phyloP scores from a whole-genome alignment of 2,113 vertebrate species.

The Pterocles orientalis region DNA sequence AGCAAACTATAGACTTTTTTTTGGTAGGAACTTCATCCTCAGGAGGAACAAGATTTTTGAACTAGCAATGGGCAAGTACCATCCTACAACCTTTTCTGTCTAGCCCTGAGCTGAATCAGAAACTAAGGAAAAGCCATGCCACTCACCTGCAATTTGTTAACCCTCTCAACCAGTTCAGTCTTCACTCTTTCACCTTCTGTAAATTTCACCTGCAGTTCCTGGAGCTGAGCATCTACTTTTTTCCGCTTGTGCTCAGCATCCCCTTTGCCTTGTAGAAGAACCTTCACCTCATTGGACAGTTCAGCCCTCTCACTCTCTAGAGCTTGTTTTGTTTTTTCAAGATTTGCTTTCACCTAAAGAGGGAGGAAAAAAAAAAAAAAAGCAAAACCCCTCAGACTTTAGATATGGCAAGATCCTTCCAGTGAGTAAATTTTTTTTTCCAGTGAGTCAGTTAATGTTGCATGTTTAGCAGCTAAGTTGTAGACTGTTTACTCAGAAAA shows the following conservation, averaged over 20 bases:
- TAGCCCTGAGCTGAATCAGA: background rate
- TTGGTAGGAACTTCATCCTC: background rate
- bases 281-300: slow-evolving; percentile 90
- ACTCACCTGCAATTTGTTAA: slow-evolving; percentile 89
- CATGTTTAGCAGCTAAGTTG: background rate
- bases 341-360: slow-evolving; percentile 89
- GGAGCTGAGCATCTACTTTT: slow-evolving; percentile 87
- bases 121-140: background rate
- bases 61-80: background rate
- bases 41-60: background rate
- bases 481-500: background rate
- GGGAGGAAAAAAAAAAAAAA: background rate
- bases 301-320: slow-evolving; percentile 93
- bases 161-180: slow-evolving; percentile 83
- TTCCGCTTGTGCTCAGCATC: slow-evolving; percentile 96
- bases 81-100: background rate
- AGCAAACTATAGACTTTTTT: background rate
- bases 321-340: slow-evolving; percentile 94
- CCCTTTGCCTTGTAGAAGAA: slow-evolving; percentile 87
- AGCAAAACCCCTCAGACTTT: background rate
- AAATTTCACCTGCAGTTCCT: slow-evolving; percentile 92
- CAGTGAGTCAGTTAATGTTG: background rate
- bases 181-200: slow-evolving; percentile 87
- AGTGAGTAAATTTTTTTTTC: background rate
- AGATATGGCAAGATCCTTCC: background rate